Evolutionary conservation across 2,888 invertebrate species (phyloP), one percentile per base, ranked within the genome.

Genomic region (Caradrina clavipalpis): DNA sequence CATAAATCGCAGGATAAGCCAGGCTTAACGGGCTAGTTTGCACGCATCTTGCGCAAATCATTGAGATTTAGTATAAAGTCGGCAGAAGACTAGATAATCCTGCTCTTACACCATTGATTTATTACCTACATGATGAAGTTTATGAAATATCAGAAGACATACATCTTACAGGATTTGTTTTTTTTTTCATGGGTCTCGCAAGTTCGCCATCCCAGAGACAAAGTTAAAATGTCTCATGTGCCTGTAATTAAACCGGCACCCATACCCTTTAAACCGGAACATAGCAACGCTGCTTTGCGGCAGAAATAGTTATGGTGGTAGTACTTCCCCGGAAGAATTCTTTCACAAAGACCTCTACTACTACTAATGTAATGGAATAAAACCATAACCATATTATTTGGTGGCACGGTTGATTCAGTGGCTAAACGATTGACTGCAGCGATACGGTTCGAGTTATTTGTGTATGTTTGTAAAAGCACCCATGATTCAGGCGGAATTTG

Each of bases 41-140:
- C 79, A 73, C 49, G 26, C 65, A 61, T 66, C 59, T 55, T 64
- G 64, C 39, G 19, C 39, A 61, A 61, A 73, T 58, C 57, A 35
- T 57, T 15, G 22, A 58, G 66, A 78, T 65, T 75, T 57, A 31
- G 21, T 53, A 3, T 26, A 53, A 71, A 78, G 56, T 21, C 45
- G 0, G 8, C 8, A n/a, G 35, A 49, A 31, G 49, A 56, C 35
- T 54, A 31, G 53, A 26, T 75, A 61, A 78, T 78, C 56, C 63
- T 42, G 8, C 39, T 47, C 19, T 56, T 35, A 72, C 47, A 50
- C 13, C n/a, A 57, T 49, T 60, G 35, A 60, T 78, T 75, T 75
- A 78, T 73, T 13, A 56, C 60, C 19, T 11, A n/a, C 4, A 47
- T 22, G 47, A 42, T 22, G 50, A 42, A 50, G 6, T 22, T 7